These are phyloP conservation scores for Panorpa germanica DNA, from an alignment of 2,888 invertebrate genomes.

Conservation along the genomic window DNA sequence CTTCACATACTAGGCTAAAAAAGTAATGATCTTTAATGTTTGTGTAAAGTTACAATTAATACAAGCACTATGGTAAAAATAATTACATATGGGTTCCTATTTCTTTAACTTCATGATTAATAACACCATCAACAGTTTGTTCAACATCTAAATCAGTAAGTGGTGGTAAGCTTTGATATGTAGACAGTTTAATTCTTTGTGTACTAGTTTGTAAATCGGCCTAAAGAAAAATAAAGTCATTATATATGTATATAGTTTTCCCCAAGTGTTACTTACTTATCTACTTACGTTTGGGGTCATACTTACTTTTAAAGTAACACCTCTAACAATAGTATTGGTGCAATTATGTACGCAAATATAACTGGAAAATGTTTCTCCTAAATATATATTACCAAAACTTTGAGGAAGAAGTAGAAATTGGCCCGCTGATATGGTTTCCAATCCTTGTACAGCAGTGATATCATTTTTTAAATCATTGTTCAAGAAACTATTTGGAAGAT, in stretches of 20 bases:
- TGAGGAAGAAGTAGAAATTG: conserved; percentile 87
- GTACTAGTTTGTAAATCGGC: conserved; percentile 88
- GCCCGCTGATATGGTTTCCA: conserved; percentile 69
- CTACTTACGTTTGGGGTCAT: too few relatives aligned
- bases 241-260: conserved; percentile 5
- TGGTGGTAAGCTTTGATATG: conserved; percentile 41
- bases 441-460: conserved; percentile 61
- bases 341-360: conserved; percentile 96
- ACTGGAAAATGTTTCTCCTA: conserved; percentile 96
- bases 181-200: conserved; percentile 67
- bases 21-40: conserved; percentile 13
- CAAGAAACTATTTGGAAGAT: conserved; percentile 65
- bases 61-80: conserved; percentile 10
- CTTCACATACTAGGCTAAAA: conserved; percentile 85
- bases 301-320: conserved; percentile 72
- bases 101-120: conserved; percentile 99
- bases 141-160: conserved; percentile 47
- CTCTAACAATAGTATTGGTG: conserved; percentile 63
- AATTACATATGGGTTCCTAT: conserved; percentile 89
- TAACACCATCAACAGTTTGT: conserved; percentile 83
- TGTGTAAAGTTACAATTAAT: conserved; percentile 7
- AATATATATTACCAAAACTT: conserved; percentile 93
- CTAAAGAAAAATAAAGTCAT: conserved; percentile 22
- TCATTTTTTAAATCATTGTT: conserved; percentile 64
- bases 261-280: conserved; percentile 20